These are phyloP conservation scores for Mesembrinibis cayennensis DNA, from an alignment of 2,113 vertebrate species.

Conservation along the genomic window DNA sequence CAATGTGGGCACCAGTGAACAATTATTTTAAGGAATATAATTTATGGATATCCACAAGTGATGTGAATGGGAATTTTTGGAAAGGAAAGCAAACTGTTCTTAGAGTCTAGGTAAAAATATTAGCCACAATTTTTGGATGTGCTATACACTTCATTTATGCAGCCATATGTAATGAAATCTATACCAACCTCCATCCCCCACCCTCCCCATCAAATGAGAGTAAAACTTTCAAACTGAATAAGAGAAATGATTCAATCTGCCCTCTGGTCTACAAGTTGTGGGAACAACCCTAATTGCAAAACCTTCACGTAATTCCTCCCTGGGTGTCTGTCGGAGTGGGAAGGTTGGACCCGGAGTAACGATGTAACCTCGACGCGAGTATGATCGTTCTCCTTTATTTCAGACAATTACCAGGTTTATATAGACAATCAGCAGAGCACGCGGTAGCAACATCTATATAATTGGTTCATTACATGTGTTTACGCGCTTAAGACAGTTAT, in stretches of 20 bases:
- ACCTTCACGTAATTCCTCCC: not conserved
- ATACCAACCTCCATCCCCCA: not conserved
- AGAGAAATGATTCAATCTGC: not conserved
- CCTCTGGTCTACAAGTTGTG: not conserved
- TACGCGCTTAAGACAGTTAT: too few relatives aligned
- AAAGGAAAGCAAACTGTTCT: not conserved
- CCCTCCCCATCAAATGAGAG: not conserved
- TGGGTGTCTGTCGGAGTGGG: not conserved
- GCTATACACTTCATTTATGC: not conserved
- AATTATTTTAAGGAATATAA: not conserved
- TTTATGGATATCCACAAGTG: not conserved
- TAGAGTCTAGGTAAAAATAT: not conserved
- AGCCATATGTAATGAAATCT: not conserved
- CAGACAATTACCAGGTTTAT: too few relatives aligned
- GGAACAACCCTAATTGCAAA: not conserved
- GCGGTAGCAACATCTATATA: too few relatives aligned
- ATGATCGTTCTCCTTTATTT: too few relatives aligned
- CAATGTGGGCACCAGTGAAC: not conserved
- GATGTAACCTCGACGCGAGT: too few relatives aligned
- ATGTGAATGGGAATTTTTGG: not conserved
- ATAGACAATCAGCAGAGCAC: too few relatives aligned
- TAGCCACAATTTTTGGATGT: not conserved
- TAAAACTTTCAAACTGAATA: not conserved
- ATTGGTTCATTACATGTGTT: too few relatives aligned
- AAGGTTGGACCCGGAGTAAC: too few relatives aligned